Evolutionary conservation across 2,888 invertebrate genomes (phyloP), one percentile per base, ranked within the genome.

Genomic region (Embidobia sp.): DNA sequence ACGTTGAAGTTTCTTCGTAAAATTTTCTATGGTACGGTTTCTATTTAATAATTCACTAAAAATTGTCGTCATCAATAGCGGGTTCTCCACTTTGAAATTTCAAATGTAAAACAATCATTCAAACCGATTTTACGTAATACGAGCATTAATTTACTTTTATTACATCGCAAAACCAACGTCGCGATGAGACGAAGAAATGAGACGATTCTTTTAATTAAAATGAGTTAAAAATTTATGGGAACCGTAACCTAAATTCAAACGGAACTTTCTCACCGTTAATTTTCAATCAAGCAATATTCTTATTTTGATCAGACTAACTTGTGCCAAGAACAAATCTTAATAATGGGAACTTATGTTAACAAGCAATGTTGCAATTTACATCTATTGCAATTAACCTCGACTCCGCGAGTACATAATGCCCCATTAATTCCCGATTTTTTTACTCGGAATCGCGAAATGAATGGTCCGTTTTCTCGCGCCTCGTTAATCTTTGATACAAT

Each of bases 301-400:
- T 22, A 13, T 2, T 16, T 16, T 15, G 6, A 19, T 33, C 13
- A 51, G 19, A 48, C 13, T 11, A 33, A 33, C 33, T 51, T 51
- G 18, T 19, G 11, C 15, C 3, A 29, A 11, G 13, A 51, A 22
- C 33, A 51, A 51, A 51, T 35, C 13, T 51, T 4, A 51, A 10
- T 51, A 51, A 51, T 51, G 51, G 33, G 51, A 51, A 51, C 35
- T 33, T 33, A 19, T 51, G 8, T 33, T 51, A 51, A 18, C 19
- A 35, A 35, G 51, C 51, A 19, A 13, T 51, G 51, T 35, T 51
- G 51, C 22, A 51, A 35, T 35, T 51, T 51, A 51, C 33, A 35
- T 51, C 22, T 22, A 51, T 13, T 51, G 51, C 51, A 51, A 51
- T 51, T 33, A 51, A 51, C 13, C 16, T 51, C 13, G 35, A 19